Evolutionary conservation across 2,888 invertebrate species (phyloP).

Genomic region (Dioctria rufipes): DNA sequence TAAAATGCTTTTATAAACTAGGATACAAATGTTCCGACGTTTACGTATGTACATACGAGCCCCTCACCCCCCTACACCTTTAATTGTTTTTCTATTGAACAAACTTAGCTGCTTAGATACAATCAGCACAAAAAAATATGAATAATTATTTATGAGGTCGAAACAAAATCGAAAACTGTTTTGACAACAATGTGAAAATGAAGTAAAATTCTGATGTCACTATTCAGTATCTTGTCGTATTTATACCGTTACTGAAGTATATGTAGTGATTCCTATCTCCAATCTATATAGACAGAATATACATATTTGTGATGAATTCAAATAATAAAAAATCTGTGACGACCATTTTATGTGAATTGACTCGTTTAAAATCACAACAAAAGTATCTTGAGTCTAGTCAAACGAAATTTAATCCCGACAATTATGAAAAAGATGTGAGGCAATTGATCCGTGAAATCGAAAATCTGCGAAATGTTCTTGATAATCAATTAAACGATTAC

Average conservation of each 20-base stretch:
- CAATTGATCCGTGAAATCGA: constrained; percentile 66
- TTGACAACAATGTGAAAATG: not conserved
- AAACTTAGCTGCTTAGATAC: constrained; percentile 7
- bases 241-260: not conserved
- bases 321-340: constrained; percentile 63
- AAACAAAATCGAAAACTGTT: not conserved
- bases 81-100: not conserved
- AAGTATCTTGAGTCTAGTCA: constrained; percentile 70
- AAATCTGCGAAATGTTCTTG: constrained; percentile 63
- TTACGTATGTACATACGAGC: too few relatives aligned
- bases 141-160: not conserved
- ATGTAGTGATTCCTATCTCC: not conserved
- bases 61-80: too few relatives aligned
- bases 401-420: constrained; percentile 66
- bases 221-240: not conserved
- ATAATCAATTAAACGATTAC: constrained; percentile 62
- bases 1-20: too few relatives aligned
- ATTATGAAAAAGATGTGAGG: constrained; percentile 61
- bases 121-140: not conserved
- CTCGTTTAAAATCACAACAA: constrained; percentile 69
- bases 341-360: constrained; percentile 67
- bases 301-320: not conserved
- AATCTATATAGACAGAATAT: not conserved
- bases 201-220: not conserved
- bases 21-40: too few relatives aligned